These are phyloP conservation scores for Nymphalis c-album DNA, from an alignment of 2,888 invertebrate species.

Conservation along the genomic window DNA sequence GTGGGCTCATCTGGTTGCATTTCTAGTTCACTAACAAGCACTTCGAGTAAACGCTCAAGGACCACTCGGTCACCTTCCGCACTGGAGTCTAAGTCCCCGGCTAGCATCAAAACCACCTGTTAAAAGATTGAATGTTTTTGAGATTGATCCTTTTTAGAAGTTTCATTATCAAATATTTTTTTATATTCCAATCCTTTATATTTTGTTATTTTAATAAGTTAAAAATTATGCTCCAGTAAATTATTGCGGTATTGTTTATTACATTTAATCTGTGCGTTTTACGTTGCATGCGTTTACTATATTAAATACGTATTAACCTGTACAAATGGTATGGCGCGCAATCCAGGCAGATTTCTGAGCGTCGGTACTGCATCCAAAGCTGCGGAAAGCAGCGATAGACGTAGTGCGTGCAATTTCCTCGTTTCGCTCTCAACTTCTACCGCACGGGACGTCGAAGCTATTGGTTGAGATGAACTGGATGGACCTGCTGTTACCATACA, in stretches of 20 bases:
- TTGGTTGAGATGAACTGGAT: constrained; percentile 60
- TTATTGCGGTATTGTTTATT: neutral
- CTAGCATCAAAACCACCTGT: constrained; percentile 92
- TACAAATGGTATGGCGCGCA: constrained; percentile 94
- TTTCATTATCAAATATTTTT: no score
- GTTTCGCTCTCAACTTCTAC: constrained; percentile 72
- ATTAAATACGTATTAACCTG: constrained; percentile 81
- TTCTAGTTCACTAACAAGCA: constrained; percentile 87
- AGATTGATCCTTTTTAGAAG: no score
- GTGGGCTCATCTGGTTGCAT: constrained; percentile 78
- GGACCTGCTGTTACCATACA: constrained; percentile 55
- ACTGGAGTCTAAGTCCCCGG: constrained; percentile 92
- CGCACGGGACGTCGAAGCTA: constrained; percentile 60
- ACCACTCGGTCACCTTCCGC: constrained; percentile 90
- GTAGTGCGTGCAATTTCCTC: constrained; percentile 84
- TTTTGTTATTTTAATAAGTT: neutral
- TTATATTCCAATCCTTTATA: neutral
- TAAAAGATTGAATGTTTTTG: neutral
- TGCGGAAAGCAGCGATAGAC: constrained; percentile 87
- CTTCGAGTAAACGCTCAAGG: constrained; percentile 87
- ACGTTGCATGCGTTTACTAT: no score
- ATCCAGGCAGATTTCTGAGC: constrained; percentile 89
- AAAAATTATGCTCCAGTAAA: neutral
- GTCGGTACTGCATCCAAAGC: constrained; percentile 89
- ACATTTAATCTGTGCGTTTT: neutral